Evolutionary conservation across 2,797 vertebrate genomes (phyloP).

Genomic region (Galaxias olidus): DNA sequence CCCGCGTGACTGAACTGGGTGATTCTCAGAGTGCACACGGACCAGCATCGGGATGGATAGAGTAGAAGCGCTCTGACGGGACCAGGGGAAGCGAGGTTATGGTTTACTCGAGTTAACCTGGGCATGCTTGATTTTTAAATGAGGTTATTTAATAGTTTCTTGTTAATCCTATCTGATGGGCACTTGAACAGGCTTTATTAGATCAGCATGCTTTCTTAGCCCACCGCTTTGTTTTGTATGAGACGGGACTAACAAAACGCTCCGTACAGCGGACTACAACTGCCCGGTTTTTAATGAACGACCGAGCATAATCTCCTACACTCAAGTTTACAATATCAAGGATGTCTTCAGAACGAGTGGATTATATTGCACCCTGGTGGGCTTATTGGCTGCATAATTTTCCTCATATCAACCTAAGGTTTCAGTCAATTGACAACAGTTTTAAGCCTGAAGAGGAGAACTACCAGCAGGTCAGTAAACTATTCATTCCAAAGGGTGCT

Average conservation of each 20-base stretch:
- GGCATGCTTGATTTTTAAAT: neutral
- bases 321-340: constrained; percentile 31
- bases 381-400: constrained; percentile 89
- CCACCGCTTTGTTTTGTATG: constrained; percentile 67
- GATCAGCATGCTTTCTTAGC: constrained; percentile 35
- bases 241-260: constrained; percentile 49
- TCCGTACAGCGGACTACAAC: constrained; percentile 38
- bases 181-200: constrained; percentile 5
- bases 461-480: constrained; percentile 87
- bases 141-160: neutral
- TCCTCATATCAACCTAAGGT: constrained; percentile 82
- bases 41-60: too few species aligned
- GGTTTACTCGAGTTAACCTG: too few species aligned
- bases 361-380: constrained; percentile 90
- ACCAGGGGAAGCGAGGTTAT: too few species aligned
- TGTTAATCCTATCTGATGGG: constrained; percentile 13
- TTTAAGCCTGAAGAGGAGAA: constrained; percentile 81
- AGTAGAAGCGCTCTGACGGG: too few species aligned
- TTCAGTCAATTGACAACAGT: constrained; percentile 77
- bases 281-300: constrained; percentile 22
- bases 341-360: constrained; percentile 79
- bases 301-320: neutral
- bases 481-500: too few species aligned
- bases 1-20: too few species aligned
- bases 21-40: too few species aligned